phyloP scores from a whole-genome alignment of 2,888 invertebrate species.

The Oligia fasciuncula region DNA sequence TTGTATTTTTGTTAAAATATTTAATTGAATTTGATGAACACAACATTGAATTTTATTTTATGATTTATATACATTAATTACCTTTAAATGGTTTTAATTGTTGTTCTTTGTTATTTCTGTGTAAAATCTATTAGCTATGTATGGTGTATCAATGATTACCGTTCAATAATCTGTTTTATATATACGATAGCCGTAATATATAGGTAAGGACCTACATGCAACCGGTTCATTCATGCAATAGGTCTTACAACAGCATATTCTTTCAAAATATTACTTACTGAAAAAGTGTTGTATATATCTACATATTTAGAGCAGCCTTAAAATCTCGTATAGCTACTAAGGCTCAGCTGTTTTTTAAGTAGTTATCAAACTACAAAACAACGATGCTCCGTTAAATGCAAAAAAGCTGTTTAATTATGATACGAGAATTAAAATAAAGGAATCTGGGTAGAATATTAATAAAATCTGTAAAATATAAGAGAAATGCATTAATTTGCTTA shows the following conservation, averaged over 20 bases:
- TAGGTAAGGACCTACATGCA: not conserved
- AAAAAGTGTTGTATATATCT: not conserved
- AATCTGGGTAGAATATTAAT: not conserved
- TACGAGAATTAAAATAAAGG: not conserved
- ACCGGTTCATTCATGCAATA: not conserved
- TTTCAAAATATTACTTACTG: not conserved
- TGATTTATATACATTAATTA: not conserved
- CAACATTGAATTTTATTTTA: not conserved
- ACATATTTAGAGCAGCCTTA: too few species aligned
- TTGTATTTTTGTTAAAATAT: not conserved
- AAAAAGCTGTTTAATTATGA: not conserved
- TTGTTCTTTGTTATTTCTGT: slow-evolving; percentile 11
- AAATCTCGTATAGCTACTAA: slow-evolving; percentile 14
- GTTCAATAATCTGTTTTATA: not conserved
- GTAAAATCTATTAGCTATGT: slow-evolving; percentile 17
- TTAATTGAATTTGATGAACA: not conserved
- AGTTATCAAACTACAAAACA: not conserved
- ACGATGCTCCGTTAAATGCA: not conserved
- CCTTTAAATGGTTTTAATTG: slow-evolving; percentile 9
- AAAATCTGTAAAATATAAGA: slow-evolving; percentile 1
- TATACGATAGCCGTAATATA: not conserved
- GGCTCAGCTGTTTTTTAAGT: slow-evolving; percentile 6
- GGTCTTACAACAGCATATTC: not conserved
- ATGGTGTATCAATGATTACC: not conserved
- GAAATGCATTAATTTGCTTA: not conserved